Conservation (phyloP, 2,113 vertebrate genomes). For the Tragelaphus scriptus region DNA sequence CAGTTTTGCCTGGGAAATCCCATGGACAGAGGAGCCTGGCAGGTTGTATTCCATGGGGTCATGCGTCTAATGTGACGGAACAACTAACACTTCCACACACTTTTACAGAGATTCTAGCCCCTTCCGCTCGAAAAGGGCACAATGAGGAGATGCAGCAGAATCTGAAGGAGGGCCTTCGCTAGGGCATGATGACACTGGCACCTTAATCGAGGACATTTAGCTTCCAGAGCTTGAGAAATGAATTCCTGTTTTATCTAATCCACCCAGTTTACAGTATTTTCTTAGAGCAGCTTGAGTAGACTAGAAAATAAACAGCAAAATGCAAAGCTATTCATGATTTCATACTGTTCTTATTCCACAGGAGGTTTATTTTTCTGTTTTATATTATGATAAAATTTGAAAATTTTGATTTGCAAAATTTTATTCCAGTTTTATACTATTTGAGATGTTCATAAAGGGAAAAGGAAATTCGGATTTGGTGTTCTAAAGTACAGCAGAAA, state of each 20-base stretch:
- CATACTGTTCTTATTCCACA: neutral
- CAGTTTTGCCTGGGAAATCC: neutral
- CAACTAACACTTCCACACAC: neutral
- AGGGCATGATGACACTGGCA: neutral
- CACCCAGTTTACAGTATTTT: neutral
- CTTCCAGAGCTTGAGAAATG: neutral
- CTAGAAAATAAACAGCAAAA: neutral
- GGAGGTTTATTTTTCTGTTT: neutral
- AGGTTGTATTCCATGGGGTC: neutral
- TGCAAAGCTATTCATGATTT: neutral
- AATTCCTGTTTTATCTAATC: neutral
- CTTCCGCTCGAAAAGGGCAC: neutral
- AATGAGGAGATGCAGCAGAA: neutral
- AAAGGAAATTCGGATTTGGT: neutral
- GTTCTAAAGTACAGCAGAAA: neutral
- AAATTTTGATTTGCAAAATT: neutral
- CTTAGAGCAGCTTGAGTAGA: neutral
- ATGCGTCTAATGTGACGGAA: rapidly evolving
- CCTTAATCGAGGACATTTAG: neutral
- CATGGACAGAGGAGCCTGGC: neutral
- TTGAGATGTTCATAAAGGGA: neutral
- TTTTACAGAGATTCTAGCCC: neutral
- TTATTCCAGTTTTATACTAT: neutral
- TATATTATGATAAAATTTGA: neutral
- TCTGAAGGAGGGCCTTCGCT: neutral